Base-by-base conservation (phyloP, 1,140 invertebrate genomes). In the Antheraea mylitta region DNA sequence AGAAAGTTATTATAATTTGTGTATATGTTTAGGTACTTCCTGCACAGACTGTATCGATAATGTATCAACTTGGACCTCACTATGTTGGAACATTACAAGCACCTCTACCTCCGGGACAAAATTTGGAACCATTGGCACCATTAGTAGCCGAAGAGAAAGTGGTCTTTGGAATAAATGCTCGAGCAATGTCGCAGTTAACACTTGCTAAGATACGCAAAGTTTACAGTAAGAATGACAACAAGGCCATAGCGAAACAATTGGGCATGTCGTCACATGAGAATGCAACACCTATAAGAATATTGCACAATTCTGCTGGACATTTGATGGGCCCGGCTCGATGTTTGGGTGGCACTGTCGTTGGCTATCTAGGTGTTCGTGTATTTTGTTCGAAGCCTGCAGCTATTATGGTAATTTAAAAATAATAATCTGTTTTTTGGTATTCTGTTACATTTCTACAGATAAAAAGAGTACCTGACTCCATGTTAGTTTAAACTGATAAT, bases 221-320 rank as follows among this genome's bases (percentile, higher is more conserved):
- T 36, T 99, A 99, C 85, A 98, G 98, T 80, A 96, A 98, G 91
- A 95, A 96, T 37, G 99, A 99, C 89, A 98, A 98, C 83, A 99
- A 99, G 89, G 97, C 98, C n/a, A 98, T 99, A 79, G 98, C 99
- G 8, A 99, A 98, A 93, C 98, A 98, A 93, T 93, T 99, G 60
- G 98, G 98, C 3, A 98, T 99, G 96, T 99, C 98, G 18, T 97
- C 98, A 0, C 98, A 99, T 90, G 99, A 99, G 89, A 99, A 99
- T 91, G 98, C 98, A 16, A 99, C 99, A 7, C 99, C 99, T 0
- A 99, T 99, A 61, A 92, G 93, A 74, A 94, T 99, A 69, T 90
- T 99, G 2, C 98, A 99, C 81, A 99, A 99, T 92, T 98, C 98
- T 7, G 97, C 98, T 1, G 98, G 97, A 37, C 98, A 99, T 92